Percentiles rank a stretch among this genome's conserved stretches.
These are phyloP conservation scores for Cardinalis cardinalis DNA, from an alignment of 2,113 vertebrate species.

Conservation along the genomic window DNA sequence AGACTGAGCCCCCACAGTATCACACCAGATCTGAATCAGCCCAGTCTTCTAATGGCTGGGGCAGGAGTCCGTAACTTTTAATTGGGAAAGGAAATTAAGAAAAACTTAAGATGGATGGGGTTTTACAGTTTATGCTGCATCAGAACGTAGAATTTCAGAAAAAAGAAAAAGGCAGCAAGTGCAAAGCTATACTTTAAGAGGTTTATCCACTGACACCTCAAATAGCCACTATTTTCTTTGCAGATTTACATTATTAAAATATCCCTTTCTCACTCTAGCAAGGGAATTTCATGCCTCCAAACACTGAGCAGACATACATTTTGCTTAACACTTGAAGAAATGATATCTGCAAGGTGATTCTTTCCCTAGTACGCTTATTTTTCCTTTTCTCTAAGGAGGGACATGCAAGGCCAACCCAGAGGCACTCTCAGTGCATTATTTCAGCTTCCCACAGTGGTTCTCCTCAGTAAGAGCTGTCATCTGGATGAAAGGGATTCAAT, in stretches of 20 bases:
- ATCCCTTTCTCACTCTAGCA: background rate
- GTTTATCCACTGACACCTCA: background rate
- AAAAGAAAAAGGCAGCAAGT: background rate
- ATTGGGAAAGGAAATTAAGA: background rate
- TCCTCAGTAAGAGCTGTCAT: background rate
- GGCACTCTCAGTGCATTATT: fast-evolving
- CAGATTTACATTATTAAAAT: background rate
- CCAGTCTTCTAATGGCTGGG: background rate
- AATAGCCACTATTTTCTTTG: background rate
- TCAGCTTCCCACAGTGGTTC: background rate
- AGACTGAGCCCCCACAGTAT: background rate
- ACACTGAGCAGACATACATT: background rate
- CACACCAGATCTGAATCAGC: background rate
- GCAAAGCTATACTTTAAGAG: background rate
- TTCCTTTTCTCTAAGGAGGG: background rate
- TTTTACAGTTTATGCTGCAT: background rate
- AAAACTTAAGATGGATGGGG: background rate
- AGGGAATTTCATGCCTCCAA: background rate
- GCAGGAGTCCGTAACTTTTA: fast-evolving
- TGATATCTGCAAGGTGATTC: background rate
- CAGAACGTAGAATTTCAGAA: background rate
- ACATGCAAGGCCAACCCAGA: background rate
- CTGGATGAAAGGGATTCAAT: background rate
- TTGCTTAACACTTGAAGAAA: background rate
- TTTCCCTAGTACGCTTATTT: background rate